Evolutionary conservation across 2,888 invertebrate species (phyloP), one percentile per base, ranked within the genome.

Genomic region (Ormyrus labotus): DNA sequence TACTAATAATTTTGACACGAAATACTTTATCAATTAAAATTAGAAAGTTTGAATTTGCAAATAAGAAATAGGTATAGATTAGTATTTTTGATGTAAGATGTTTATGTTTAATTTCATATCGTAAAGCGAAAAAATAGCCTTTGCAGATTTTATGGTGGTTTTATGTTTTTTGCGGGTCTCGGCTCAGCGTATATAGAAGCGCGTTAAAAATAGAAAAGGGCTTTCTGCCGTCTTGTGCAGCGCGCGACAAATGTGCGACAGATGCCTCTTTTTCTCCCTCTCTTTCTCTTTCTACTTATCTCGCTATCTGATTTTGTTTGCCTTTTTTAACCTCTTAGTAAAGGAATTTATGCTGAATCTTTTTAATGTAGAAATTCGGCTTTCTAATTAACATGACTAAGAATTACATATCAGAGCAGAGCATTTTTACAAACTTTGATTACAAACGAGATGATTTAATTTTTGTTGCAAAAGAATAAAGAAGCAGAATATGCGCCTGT

Each of bases 271-370:
- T 78, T 10, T 55, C 64, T 13, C 65, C 58, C 50, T 63, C 13
- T 55, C 84, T 86, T 83, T 83, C 34, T 83, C 83, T 84, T 83
- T 82, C 72, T 84, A 63, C 55, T 13, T 67, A 84, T 84, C 83
- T 83, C 34, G 82, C 83, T 83, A 83, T 70, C 63, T 77, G 60
- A 55, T 10, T 53, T 73, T 73, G n/a, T 53, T 60, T 77, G 65
- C 60, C 61, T 80, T 81, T 81, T 77, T 81, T 71, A 73, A 71
- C 55, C 58, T 78, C 65, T 57, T 71, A 64, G 58, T 58, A 47
- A 61, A 57, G 71, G 78, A 51, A 78, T 71, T 51, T 65, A 34
- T 55, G 48, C n/a, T 71, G n/a, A 51, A 11, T 13, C 45, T 74
- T n/a, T 78, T 60, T 73, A 34, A 34, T 34, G 34, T 34, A 4